Percentiles rank a stretch among this genome's conserved stretches.
Conservation (phyloP, 2,797 vertebrate genomes). For the Steatocranus sp. region DNA sequence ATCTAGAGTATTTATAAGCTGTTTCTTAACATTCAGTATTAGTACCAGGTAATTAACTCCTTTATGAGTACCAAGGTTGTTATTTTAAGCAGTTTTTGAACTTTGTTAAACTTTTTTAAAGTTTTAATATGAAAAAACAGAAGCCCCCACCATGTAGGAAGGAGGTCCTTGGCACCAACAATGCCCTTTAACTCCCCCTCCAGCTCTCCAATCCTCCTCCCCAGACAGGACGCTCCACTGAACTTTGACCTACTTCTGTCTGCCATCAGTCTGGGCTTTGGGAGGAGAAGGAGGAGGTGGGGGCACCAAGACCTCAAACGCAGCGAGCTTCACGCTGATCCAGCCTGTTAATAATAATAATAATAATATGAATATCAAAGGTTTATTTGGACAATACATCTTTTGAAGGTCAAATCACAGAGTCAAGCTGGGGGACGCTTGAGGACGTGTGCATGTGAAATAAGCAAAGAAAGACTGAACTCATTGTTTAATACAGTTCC, state of each 20-base stretch:
- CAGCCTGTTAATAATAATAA: slow-evolving; percentile 18
- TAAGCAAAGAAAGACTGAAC: slow-evolving; percentile 13
- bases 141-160: not conserved
- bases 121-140: not conserved
- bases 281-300: not conserved
- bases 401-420: slow-evolving; percentile 44
- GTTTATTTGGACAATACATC: slow-evolving; percentile 45
- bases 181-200: slow-evolving; percentile 3
- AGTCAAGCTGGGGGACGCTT: slow-evolving; percentile 34
- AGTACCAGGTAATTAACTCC: not conserved
- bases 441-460: slow-evolving; percentile 25
- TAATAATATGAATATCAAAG: slow-evolving; percentile 56
- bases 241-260: slow-evolving; percentile 73
- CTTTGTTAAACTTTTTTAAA: not conserved
- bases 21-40: not conserved
- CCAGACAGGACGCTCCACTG: slow-evolving; percentile 69
- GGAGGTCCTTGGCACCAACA: not conserved
- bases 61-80: not conserved
- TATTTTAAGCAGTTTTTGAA: not conserved
- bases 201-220: slow-evolving; percentile 32
- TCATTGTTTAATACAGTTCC: slow-evolving; percentile 29
- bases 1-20: not conserved
- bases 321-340: slow-evolving; percentile 23
- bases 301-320: slow-evolving; percentile 20
- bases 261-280: slow-evolving; percentile 17